These are phyloP conservation scores for Stratiolaelaps scimitus DNA, from an alignment of 1,140 invertebrate species.

Conservation along the genomic window DNA sequence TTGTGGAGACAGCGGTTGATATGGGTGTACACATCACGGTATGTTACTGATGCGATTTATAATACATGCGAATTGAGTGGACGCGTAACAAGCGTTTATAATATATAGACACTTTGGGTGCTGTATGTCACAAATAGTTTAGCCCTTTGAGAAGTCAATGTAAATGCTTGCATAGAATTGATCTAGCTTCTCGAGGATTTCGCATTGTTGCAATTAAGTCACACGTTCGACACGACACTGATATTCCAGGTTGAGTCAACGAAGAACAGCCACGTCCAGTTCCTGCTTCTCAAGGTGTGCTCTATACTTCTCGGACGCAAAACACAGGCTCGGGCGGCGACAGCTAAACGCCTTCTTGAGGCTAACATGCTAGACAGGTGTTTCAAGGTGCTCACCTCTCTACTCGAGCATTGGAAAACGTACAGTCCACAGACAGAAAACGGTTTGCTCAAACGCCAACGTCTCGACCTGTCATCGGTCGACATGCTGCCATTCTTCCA, in stretches of 20 bases:
- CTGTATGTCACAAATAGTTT: too few relatives aligned
- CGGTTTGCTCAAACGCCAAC: conserved; percentile 63
- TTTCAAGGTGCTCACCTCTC: conserved; percentile 58
- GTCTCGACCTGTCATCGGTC: conserved; percentile 53
- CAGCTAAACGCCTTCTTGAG: conserved; percentile 60
- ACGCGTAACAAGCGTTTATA: too few relatives aligned
- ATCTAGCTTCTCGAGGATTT: not conserved
- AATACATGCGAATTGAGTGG: too few relatives aligned
- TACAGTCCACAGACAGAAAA: conserved; percentile 34
- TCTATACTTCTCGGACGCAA: conserved; percentile 31
- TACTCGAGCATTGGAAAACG: conserved; percentile 69
- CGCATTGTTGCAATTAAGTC: not conserved
- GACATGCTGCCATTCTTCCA: conserved; percentile 93
- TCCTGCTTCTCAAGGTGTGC: conserved; percentile 25
- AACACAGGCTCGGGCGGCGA: conserved; percentile 48
- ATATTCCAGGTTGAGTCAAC: conserved; percentile 4
- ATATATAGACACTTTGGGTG: too few relatives aligned
- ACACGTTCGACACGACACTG: not conserved
- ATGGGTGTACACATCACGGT: conserved; percentile 16
- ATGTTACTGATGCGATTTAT: not conserved
- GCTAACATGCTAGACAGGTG: conserved; percentile 69
- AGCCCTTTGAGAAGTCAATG: too few relatives aligned
- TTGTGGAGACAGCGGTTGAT: not conserved
- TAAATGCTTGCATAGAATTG: too few relatives aligned
- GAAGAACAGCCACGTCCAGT: conserved; percentile 9